Percentiles rank a stretch among this genome's conserved stretches.
These are phyloP conservation scores for Lepisosteus oculatus DNA, from an alignment of 2,113 vertebrate genomes.

Conservation along the genomic window DNA sequence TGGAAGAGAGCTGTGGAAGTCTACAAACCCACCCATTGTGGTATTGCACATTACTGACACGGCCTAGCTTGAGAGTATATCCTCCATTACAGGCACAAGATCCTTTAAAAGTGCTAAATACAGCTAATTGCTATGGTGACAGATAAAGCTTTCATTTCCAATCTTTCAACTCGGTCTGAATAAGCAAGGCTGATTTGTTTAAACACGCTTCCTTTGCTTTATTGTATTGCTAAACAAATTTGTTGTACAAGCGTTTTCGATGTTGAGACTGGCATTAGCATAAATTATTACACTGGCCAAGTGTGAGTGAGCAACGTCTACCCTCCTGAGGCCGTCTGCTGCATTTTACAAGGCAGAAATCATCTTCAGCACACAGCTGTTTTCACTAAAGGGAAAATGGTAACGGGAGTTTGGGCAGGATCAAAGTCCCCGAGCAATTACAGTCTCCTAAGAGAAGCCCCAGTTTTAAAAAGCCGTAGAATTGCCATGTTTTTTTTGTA, in stretches of 20 bases:
- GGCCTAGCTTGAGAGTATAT: constrained; percentile 10
- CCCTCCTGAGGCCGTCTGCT: constrained; percentile 31
- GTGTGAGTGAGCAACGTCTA: constrained; percentile 18
- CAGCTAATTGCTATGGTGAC: no score
- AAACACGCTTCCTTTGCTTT: no score
- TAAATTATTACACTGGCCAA: constrained; percentile 41
- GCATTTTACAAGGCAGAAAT: constrained; percentile 39
- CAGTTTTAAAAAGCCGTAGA: no score
- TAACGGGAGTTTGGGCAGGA: constrained; percentile 61
- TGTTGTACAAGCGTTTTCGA: constrained; percentile 46
- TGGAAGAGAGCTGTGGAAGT: constrained; percentile 29
- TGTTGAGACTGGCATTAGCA: constrained; percentile 59
- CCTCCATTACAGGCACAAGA: no score
- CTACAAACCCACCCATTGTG: constrained; percentile 38
- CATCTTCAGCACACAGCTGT: constrained; percentile 52
- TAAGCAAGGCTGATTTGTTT: no score
- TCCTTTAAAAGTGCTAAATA: no score
- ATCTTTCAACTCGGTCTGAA: no score
- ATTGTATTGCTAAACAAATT: constrained; percentile 36
- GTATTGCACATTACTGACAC: constrained; percentile 47
- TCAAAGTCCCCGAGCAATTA: constrained; percentile 65
- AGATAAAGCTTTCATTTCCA: no score
- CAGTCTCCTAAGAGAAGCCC: constrained; percentile 45
- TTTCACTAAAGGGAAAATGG: constrained; percentile 48
- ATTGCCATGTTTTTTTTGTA: no score